phyloP scores from a whole-genome alignment of 2,113 vertebrate genomes.

The Penelope pileata region DNA sequence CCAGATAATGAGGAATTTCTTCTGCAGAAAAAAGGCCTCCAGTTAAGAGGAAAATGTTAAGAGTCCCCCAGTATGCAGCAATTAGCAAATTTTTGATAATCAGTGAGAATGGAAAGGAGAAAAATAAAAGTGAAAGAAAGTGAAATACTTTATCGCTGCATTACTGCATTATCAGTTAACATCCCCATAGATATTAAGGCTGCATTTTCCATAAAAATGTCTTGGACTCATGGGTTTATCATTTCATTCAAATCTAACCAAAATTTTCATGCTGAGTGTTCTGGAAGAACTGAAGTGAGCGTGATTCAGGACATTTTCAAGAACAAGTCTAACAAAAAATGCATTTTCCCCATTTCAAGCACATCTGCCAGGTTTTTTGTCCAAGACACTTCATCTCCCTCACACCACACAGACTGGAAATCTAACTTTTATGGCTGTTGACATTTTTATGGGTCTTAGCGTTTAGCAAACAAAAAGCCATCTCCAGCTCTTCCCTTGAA shows the following conservation, averaged over 20 bases:
- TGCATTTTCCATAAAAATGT: background rate
- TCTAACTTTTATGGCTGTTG: background rate
- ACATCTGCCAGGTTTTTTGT: background rate
- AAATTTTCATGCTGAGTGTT: background rate
- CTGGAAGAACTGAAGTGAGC: background rate
- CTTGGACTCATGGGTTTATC: background rate
- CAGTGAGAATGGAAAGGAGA: background rate
- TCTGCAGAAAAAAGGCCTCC: background rate
- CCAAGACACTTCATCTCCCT: background rate
- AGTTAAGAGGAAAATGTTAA: background rate
- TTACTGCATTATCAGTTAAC: background rate
- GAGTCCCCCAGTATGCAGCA: background rate
- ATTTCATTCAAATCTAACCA: background rate
- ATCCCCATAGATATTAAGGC: background rate
- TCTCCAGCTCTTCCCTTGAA: background rate
- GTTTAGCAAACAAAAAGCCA: background rate
- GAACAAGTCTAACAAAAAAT: background rate
- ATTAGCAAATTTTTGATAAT: constrained; percentile 9
- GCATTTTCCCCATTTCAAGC: background rate
- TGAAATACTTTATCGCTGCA: background rate
- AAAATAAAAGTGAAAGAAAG: background rate
- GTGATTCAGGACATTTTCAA: background rate
- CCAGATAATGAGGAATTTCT: background rate
- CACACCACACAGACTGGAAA: background rate
- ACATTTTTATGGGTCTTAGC: background rate